A percentile compares a stretch with the other conserved stretches of the same genome.
phyloP scores from a whole-genome alignment of 23 tunicate species.

The Ascidia mentula region DNA sequence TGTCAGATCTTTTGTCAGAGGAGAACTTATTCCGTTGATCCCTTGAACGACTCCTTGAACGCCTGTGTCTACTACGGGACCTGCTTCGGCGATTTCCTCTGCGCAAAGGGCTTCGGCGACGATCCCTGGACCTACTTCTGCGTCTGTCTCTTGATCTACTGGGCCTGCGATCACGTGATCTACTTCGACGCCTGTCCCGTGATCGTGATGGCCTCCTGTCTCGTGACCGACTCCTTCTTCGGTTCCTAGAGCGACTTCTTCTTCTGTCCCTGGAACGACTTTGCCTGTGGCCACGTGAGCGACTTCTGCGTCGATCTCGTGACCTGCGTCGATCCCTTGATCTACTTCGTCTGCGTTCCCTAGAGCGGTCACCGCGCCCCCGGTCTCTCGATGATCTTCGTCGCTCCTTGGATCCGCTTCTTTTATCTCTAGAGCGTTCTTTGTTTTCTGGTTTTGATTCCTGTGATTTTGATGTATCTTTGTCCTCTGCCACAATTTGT shows the following conservation, averaged over 20 bases:
- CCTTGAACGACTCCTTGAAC: slow-evolving; percentile 19
- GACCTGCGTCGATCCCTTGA: slow-evolving; percentile 13
- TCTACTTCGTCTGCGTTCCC: slow-evolving; percentile 34
- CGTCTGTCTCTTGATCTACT: slow-evolving; percentile 52
- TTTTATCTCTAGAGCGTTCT: not conserved
- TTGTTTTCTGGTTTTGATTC: not conserved
- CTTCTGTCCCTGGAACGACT: slow-evolving; percentile 37
- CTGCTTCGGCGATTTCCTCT: slow-evolving; percentile 17
- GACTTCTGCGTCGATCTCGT: slow-evolving; percentile 30
- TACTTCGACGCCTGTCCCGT: slow-evolving; percentile 31
- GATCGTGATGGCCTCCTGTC: slow-evolving; percentile 21
- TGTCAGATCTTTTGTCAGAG: slow-evolving; percentile 1
- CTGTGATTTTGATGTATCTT: not conserved
- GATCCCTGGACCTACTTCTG: slow-evolving; percentile 46
- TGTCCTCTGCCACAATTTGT: not conserved
- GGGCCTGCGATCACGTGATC: slow-evolving; percentile 27
- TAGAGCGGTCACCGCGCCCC: slow-evolving; percentile 5
- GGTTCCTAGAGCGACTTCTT: slow-evolving; percentile 17
- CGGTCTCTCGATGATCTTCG: not conserved
- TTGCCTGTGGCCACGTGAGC: slow-evolving; percentile 11
- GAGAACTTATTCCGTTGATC: not conserved
- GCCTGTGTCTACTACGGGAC: slow-evolving; percentile 14
- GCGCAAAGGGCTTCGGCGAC: slow-evolving; percentile 22
- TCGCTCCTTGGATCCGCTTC: not conserved
- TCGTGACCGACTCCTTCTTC: slow-evolving; percentile 29